Evolutionary conservation across 1,140 invertebrate species (phyloP).

Genomic region (Spodoptera litura): DNA sequence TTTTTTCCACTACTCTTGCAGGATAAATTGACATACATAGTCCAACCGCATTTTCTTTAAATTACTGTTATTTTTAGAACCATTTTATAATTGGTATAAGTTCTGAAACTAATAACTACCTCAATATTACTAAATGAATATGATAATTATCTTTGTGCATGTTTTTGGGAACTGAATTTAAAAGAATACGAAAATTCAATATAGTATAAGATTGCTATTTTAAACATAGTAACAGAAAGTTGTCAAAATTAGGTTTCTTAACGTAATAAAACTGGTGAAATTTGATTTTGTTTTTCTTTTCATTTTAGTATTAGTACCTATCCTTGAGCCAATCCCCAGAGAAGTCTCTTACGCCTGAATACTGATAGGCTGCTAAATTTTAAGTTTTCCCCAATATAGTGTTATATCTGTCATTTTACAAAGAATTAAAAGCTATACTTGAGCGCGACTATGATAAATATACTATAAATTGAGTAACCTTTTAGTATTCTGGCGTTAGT

Average conservation of each 20-base stretch:
- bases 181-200: conserved; percentile 76
- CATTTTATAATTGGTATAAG: conserved; percentile 85
- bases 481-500: too few species aligned
- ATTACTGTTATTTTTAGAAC: conserved; percentile 82
- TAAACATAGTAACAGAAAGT: conserved; percentile 80
- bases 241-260: conserved; percentile 85
- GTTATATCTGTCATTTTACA: too few species aligned
- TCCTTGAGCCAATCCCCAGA: too few species aligned
- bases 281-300: conserved; percentile 58
- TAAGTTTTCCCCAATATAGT: too few species aligned
- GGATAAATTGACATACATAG: conserved; percentile 60
- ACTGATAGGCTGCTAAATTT: too few species aligned
- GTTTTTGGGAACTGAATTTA: conserved; percentile 82
- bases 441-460: too few species aligned
- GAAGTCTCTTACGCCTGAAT: too few species aligned
- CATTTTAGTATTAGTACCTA: too few species aligned
- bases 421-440: too few species aligned
- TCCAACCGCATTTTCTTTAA: conserved; percentile 72
- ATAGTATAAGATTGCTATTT: conserved; percentile 82
- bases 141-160: conserved; percentile 85
- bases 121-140: conserved; percentile 85
- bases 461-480: too few species aligned
- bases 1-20: conserved; percentile 63
- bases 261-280: conserved; percentile 81
- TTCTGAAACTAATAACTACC: conserved; percentile 86